A percentile compares a stretch with the other conserved stretches of the same genome.
Conservation (phyloP, 2,113 vertebrate genomes). For the Pterocles gutturalis region DNA sequence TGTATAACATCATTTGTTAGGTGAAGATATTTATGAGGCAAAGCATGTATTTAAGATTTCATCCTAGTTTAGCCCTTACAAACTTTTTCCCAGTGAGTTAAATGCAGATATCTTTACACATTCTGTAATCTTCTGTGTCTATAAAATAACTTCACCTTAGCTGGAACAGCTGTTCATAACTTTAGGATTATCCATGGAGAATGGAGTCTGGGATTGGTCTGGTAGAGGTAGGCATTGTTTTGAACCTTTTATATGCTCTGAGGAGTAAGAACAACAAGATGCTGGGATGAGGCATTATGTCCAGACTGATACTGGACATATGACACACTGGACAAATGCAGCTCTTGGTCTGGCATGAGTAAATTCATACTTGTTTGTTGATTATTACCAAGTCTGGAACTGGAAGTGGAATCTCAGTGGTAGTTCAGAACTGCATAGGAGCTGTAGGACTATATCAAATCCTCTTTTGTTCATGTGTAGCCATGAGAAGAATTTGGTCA, state of each 20-base stretch:
- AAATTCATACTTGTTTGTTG: not conserved
- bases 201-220: not conserved
- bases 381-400: not conserved
- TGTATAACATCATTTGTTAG: not conserved
- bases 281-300: not conserved
- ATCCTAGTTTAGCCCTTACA: not conserved
- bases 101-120: not conserved
- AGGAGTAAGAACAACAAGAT: not conserved
- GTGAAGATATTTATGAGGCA: not conserved
- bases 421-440: not conserved
- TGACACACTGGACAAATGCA: not conserved
- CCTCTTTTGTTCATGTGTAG: not conserved
- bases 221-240: not conserved
- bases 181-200: not conserved
- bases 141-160: not conserved
- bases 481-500: not conserved
- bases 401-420: not conserved
- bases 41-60: constrained; percentile 1
- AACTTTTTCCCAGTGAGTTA: not conserved
- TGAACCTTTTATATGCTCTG: not conserved
- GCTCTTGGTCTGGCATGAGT: not conserved
- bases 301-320: not conserved
- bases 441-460: not conserved
- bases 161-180: not conserved
- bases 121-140: not conserved